Evolutionary conservation across 2,888 invertebrate genomes (phyloP).

Genomic region (Cylloceria caligata): DNA sequence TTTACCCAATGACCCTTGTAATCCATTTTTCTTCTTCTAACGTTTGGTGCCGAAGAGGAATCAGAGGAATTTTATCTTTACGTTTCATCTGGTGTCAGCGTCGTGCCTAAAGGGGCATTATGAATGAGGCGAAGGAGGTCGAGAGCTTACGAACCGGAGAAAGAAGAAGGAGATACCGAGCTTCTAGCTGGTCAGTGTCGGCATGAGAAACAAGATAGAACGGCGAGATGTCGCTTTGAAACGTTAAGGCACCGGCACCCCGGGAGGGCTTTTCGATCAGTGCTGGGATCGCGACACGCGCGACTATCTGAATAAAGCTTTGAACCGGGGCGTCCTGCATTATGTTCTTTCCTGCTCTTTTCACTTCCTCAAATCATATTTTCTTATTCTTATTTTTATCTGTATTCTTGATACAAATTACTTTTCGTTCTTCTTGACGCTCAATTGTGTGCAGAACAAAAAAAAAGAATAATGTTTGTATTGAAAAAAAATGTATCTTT

Average conservation of each 20-base stretch:
- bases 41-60: conserved; percentile 29
- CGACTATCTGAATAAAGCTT: conserved; percentile 38
- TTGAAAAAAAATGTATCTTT: too few species aligned
- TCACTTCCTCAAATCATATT: conserved; percentile 9
- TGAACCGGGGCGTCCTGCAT: conserved; percentile 46
- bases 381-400: conserved; percentile 15
- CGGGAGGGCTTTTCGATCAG: conserved; percentile 36
- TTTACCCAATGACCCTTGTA: conserved; percentile 39
- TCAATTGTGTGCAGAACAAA: not conserved
- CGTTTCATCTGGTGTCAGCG: conserved; percentile 54
- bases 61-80: conserved; percentile 40
- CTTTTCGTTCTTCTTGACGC: conserved; percentile 6
- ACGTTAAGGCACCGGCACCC: conserved; percentile 26
- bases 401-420: conserved; percentile 19
- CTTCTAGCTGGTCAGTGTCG: conserved; percentile 27
- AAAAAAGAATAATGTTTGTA: not conserved
- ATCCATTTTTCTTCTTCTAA: conserved; percentile 49
- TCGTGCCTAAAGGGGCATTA: conserved; percentile 54
- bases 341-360: conserved; percentile 51
- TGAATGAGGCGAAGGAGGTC: conserved; percentile 40
- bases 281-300: conserved; percentile 42
- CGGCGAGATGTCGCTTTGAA: conserved; percentile 34
- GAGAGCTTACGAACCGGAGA: conserved; percentile 23
- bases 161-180: conserved; percentile 17
- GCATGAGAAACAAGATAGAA: conserved; percentile 17